Base-by-base conservation (phyloP, 2,113 vertebrate genomes). In the Notothenia coriiceps region DNA sequence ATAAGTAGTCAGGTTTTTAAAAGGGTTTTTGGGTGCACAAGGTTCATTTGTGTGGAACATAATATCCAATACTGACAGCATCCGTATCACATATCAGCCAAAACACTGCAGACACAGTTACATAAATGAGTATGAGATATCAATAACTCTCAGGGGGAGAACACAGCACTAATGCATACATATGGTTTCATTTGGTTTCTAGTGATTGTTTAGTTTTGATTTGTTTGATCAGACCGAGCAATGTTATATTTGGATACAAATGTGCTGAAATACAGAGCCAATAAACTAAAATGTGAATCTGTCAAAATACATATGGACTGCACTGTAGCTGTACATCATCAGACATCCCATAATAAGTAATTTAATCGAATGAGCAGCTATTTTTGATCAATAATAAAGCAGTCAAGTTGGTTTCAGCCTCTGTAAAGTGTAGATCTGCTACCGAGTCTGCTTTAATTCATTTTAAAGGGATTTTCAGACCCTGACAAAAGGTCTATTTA, bases 1-100 rank as follows among this genome's bases (percentile, higher is more conserved):
- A 5, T 8, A 54, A 54, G n/a, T 17, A 54, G 10, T n/a, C 12
- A 66, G 29, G 6, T 10, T 52, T 67, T 51, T 14, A 7, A 57
- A 64, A 6, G 1, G 12, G 12, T 61, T 77, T 14, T 43, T 22
- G 4, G 2, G 33, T 40, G 11, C 20, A 52, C n/a, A 40, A 22
- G 44, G 6, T 71, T 33, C 61, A 70, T 20, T 63, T 52, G n/a
- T 13, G 43, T 20, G n/a, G 15, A 63, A 62, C 5, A 43, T 40
- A 67, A 63, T 49, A 52, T 43, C 68, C n/a, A 10, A 40, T 49
- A 59, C 52, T 7, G 49, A 75, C 33, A 29, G n/a, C 0, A 69
- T 75, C 43, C 47, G 52, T 61, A 72, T 80, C 77, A 76, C 10
- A 15, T 75, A 55, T 61, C 72, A 70, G 25, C 50, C 8, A 56